Percentiles rank a stretch among this genome's conserved stretches.
Evolutionary conservation across 2,113 vertebrate species (phyloP).

Genomic region (Albula glossodonta): DNA sequence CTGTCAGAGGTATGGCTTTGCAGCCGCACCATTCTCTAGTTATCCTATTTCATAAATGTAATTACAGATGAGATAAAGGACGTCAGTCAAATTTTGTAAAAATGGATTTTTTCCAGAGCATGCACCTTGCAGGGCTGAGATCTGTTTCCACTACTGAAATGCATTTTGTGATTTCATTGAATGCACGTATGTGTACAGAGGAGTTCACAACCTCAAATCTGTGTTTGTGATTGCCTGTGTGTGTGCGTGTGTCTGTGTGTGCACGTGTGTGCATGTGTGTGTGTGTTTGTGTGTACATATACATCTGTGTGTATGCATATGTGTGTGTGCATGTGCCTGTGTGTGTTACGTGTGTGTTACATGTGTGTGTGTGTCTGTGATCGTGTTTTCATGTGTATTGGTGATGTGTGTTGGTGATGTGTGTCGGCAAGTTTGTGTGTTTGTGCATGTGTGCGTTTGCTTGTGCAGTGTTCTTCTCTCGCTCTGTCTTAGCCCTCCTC

Average conservation of each 20-base stretch:
- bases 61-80: too few species aligned
- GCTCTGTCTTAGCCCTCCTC: neutral
- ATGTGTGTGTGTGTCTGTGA: neutral
- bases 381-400: too few species aligned
- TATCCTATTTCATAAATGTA: too few species aligned
- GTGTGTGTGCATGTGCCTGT: neutral
- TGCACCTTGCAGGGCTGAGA: too few species aligned
- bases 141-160: neutral
- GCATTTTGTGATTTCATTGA: neutral
- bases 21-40: too few species aligned
- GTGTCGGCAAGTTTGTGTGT: too few species aligned
- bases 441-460: neutral
- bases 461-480: neutral
- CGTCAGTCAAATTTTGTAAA: too few species aligned
- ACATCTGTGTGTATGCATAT: neutral
- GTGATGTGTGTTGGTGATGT: too few species aligned
- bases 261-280: neutral
- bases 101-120: too few species aligned
- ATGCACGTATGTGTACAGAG: neutral
- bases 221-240: neutral
- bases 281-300: neutral
- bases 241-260: neutral
- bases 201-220: neutral
- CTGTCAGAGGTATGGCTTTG: neutral
- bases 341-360: neutral